phyloP scores from a whole-genome alignment of 23 tunicate species.

The Phallusia fumigata region DNA sequence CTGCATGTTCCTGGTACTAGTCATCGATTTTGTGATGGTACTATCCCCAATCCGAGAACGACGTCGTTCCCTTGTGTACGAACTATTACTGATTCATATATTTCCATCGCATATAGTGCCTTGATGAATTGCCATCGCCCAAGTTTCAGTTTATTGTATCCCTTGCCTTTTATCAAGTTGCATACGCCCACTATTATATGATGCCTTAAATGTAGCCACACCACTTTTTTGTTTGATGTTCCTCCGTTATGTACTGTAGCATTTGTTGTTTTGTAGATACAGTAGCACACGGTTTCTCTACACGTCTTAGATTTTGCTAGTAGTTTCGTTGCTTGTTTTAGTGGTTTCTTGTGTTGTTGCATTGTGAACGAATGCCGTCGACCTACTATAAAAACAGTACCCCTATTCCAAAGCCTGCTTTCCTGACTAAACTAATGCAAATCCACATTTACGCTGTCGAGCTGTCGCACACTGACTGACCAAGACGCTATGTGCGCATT shows the following conservation, averaged over 20 bases:
- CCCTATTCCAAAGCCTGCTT: background rate
- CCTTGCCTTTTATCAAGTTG: background rate
- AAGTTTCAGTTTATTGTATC: background rate
- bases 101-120: background rate
- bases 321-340: background rate
- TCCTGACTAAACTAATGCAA: background rate
- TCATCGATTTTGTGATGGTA: too few species aligned
- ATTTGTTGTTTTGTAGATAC: constrained; percentile 3
- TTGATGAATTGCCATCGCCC: background rate
- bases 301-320: background rate
- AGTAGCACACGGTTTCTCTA: background rate
- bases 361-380: background rate
- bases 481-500: background rate
- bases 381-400: background rate
- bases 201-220: background rate
- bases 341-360: constrained; percentile 2
- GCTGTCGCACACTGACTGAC: constrained; percentile 5
- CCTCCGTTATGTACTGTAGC: background rate
- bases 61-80: too few species aligned
- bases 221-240: background rate
- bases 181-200: background rate
- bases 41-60: too few species aligned
- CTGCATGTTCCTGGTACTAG: too few species aligned
- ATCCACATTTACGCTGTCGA: background rate
- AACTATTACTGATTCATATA: too few species aligned